These are phyloP conservation scores for Brevipalpus yothersi DNA, from an alignment of 1,140 invertebrate species.

Conservation along the genomic window DNA sequence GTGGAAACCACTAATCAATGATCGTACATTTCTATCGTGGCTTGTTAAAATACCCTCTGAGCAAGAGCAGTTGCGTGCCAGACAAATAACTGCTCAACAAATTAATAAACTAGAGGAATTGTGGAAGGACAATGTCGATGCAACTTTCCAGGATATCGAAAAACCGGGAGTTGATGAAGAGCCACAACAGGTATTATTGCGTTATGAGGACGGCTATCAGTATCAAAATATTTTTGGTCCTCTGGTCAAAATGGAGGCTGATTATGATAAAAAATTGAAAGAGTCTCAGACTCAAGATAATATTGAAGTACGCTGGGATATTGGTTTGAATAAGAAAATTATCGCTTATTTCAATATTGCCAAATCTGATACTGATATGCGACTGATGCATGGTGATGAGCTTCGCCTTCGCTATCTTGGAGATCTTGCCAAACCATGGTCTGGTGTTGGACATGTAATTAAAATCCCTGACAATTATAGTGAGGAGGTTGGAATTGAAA, in stretches of 20 bases:
- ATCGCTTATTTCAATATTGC: constrained; percentile 94
- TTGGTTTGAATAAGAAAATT: constrained; percentile 90
- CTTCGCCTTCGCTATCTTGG: constrained; percentile 74
- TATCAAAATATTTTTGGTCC: constrained; percentile 97
- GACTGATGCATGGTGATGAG: constrained; percentile 99
- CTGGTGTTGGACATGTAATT: constrained; percentile 79
- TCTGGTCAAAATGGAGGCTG: constrained; percentile 85
- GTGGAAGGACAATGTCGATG: constrained; percentile 88
- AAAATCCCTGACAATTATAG: constrained; percentile 98
- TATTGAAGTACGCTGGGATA: constrained; percentile 93
- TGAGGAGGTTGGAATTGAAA: constrained; percentile 89
- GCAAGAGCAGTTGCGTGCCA: constrained; percentile 73
- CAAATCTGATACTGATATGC: constrained; percentile 68
- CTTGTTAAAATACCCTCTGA: constrained; percentile 85
- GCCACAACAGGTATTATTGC: constrained; percentile 62
- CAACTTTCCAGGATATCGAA: constrained; percentile 88
- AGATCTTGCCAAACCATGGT: constrained; percentile 64
- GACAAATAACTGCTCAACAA: constrained; percentile 86
- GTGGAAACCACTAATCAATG: constrained; percentile 92
- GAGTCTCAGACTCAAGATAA: constrained; percentile 97
- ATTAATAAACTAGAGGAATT: constrained; percentile 94
- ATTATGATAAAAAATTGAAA: constrained; percentile 92
- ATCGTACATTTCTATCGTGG: constrained; percentile 85
- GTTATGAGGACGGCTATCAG: constrained; percentile 95
- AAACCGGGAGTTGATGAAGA: constrained; percentile 93